These are phyloP conservation scores for Stichopus horrens DNA, from an alignment of 53 echinoderm and acorn worm species.

Conservation along the genomic window DNA sequence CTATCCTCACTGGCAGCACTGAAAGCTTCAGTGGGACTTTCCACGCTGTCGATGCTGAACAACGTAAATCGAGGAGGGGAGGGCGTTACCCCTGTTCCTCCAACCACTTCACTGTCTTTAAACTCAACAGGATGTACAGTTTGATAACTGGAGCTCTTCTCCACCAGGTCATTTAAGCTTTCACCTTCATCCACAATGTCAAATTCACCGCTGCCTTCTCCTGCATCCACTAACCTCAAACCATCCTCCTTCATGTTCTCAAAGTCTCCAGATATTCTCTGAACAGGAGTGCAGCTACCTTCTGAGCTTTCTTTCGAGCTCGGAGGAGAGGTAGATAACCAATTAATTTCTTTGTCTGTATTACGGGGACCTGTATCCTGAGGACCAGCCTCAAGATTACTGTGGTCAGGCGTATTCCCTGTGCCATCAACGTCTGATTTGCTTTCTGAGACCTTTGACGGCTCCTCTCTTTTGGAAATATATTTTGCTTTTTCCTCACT, in stretches of 20 bases:
- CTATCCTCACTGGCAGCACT: constrained; percentile 59
- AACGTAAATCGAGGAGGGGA: constrained; percentile 66
- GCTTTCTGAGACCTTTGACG: background rate
- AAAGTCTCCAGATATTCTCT: background rate
- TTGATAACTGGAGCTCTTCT: constrained; percentile 72
- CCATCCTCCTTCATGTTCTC: background rate
- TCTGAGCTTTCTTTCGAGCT: constrained; percentile 1
- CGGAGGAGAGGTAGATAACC: constrained; percentile 15
- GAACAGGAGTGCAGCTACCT: constrained; percentile 9
- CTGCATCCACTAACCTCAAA: background rate
- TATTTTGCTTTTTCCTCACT: too few species aligned
- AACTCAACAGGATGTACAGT: background rate
- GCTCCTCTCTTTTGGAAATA: background rate
- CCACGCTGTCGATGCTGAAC: constrained; percentile 90
- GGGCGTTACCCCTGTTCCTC: background rate
- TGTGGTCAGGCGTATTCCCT: background rate
- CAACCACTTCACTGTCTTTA: background rate
- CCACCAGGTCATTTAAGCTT: constrained; percentile 82
- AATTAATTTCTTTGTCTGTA: background rate
- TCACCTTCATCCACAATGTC: constrained; percentile 54
- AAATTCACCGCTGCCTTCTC: constrained; percentile 50
- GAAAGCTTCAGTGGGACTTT: constrained; percentile 54
- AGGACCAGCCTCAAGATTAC: background rate
- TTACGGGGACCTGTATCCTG: background rate
- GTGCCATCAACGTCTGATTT: constrained; percentile 7